Evolutionary conservation across 2,888 invertebrate species (phyloP).

Genomic region (Papilio gigon): DNA sequence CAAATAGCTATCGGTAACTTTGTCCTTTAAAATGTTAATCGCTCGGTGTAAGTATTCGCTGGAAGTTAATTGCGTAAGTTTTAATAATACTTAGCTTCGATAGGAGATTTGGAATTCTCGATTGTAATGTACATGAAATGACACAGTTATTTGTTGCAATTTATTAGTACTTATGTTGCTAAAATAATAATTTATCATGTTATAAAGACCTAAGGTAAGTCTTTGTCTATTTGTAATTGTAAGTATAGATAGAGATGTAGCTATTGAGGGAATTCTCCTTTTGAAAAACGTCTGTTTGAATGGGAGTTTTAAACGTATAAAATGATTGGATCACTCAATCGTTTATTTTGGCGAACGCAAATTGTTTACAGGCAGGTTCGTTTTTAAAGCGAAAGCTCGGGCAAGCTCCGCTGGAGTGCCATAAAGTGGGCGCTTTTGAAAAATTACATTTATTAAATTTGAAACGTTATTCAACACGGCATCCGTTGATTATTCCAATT

Average conservation of each 20-base stretch:
- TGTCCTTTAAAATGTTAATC: slow-evolving; percentile 58
- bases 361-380: slow-evolving; percentile 33
- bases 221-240: not conserved
- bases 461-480: slow-evolving; percentile 61
- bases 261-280: slow-evolving; percentile 5
- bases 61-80: slow-evolving; percentile 45
- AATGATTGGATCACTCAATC: slow-evolving; percentile 32
- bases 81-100: slow-evolving; percentile 37
- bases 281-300: slow-evolving; percentile 25
- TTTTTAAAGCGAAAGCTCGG: slow-evolving; percentile 34
- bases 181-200: not conserved
- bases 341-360: slow-evolving; percentile 36
- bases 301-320: slow-evolving; percentile 9
- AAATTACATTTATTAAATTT: slow-evolving; percentile 70
- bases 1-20: slow-evolving; percentile 73
- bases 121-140: no score
- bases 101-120: slow-evolving; percentile 19
- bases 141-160: no score
- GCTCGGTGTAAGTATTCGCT: slow-evolving; percentile 45
- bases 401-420: slow-evolving; percentile 46
- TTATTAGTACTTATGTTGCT: not conserved
- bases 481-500: slow-evolving; percentile 74
- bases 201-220: no score
- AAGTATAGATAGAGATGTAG: not conserved
- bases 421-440: slow-evolving; percentile 55